A percentile compares a stretch with the other conserved stretches of the same genome.
phyloP scores from a whole-genome alignment of 2,888 invertebrate genomes.

The Cephus pygmeus region DNA sequence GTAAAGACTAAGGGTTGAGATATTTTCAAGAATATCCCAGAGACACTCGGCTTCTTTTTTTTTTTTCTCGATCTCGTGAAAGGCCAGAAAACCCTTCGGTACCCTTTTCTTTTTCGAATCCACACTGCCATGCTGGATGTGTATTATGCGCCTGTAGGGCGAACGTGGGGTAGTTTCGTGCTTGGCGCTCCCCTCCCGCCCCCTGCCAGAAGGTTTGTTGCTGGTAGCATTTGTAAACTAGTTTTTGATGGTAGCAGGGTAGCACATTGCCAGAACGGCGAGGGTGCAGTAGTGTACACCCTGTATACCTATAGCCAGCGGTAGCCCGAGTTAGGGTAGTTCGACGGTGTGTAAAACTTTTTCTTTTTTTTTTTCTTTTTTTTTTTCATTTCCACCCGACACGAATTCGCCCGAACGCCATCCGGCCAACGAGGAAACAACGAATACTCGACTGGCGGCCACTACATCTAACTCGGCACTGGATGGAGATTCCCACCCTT shows the following conservation, averaged over 20 bases:
- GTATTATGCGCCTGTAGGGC: too few species aligned
- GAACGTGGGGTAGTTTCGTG: slow-evolving; percentile 10
- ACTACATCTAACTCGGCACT: neutral
- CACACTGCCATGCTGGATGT: too few species aligned
- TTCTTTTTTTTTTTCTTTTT: neutral
- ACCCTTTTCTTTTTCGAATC: too few species aligned
- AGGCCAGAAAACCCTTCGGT: slow-evolving; percentile 12
- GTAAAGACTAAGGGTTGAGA: too few species aligned
- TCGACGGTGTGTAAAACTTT: too few species aligned
- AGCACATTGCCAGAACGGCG: slow-evolving; percentile 29
- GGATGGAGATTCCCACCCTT: too few species aligned
- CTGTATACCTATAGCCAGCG: too few species aligned
- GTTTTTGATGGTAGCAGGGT: slow-evolving; percentile 51
- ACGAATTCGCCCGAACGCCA: slow-evolving; percentile 39
- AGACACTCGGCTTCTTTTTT: too few species aligned
- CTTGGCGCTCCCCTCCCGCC: slow-evolving; percentile 7
- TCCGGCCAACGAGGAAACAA: slow-evolving; percentile 48
- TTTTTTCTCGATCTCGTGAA: neutral
- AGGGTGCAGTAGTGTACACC: slow-evolving; percentile 28
- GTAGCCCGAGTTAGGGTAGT: too few species aligned
- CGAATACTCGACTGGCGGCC: slow-evolving; percentile 29
- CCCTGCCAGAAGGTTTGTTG: too few species aligned
- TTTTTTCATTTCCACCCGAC: slow-evolving; percentile 11
- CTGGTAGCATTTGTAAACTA: slow-evolving; percentile 49
- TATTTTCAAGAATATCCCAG: too few species aligned